Conservation (phyloP, 1,140 invertebrate species). For the Heliconius hermathena region DNA sequence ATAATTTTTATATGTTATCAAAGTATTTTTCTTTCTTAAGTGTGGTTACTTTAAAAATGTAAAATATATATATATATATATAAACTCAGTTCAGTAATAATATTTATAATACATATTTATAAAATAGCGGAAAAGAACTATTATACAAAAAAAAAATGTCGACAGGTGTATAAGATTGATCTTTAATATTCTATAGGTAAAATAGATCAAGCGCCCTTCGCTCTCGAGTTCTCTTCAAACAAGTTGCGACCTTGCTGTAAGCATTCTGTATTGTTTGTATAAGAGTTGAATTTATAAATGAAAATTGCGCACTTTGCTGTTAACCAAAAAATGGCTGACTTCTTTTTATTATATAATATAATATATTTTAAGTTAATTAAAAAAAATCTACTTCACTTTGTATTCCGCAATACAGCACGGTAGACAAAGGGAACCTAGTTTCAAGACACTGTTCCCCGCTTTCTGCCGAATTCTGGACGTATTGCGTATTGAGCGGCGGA, state of each 20-base stretch:
- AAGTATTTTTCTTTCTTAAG: too few species aligned
- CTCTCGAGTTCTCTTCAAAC: conserved; percentile 30
- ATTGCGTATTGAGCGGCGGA: too few species aligned
- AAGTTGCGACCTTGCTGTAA: conserved; percentile 32
- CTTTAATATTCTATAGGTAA: conserved; percentile 32
- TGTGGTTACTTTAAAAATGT: too few species aligned
- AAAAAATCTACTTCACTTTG: too few species aligned
- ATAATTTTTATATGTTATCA: too few species aligned
- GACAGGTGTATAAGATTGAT: conserved; percentile 16
- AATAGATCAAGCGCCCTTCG: conserved; percentile 37
- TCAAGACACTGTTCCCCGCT: too few species aligned
- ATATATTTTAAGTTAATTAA: too few species aligned
- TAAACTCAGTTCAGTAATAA: too few species aligned
- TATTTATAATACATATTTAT: background rate
- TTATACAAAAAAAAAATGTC: background rate
- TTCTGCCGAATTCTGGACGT: too few species aligned
- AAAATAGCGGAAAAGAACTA: background rate
- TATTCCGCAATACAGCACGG: too few species aligned
- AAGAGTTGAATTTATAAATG: conserved; percentile 13
- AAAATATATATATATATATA: background rate
- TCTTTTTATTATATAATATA: background rate
- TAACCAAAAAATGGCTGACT: background rate
- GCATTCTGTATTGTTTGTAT: conserved; percentile 20
- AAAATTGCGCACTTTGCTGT: background rate
- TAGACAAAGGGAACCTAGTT: too few species aligned